These are phyloP conservation scores for Pungitius pungitius DNA, from an alignment of 2,113 vertebrate species.

Conservation along the genomic window DNA sequence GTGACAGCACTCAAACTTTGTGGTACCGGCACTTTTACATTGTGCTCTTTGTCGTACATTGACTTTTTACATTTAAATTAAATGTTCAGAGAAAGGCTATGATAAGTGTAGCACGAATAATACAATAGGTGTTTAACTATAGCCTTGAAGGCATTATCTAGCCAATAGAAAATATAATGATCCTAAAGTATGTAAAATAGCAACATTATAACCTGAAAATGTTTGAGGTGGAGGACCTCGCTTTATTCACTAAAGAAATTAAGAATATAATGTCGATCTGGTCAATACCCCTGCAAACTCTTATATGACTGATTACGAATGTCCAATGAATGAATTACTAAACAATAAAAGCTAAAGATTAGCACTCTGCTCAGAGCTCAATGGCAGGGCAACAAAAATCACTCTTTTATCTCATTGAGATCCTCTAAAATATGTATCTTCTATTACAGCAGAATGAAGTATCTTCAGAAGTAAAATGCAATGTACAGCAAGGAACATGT, in stretches of 20 bases:
- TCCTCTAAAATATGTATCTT: constrained; percentile 34
- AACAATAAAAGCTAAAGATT: constrained; percentile 24
- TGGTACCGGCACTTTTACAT: neutral
- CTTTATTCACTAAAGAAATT: neutral
- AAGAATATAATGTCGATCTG: neutral
- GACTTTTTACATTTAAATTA: neutral
- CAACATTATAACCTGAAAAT: neutral
- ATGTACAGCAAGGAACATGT: constrained; percentile 57
- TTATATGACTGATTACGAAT: neutral
- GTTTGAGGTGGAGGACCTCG: neutral
- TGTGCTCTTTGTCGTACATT: neutral
- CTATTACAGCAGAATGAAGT: constrained; percentile 69
- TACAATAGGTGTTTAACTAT: neutral
- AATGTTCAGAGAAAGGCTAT: neutral
- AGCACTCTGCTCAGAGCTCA: neutral
- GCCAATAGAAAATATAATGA: neutral
- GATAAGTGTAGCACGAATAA: neutral
- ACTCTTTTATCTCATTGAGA: constrained; percentile 13
- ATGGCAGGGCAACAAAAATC: constrained; percentile 12
- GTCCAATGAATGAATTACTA: neutral
- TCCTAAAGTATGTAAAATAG: neutral
- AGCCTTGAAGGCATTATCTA: neutral
- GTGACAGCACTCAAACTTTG: neutral
- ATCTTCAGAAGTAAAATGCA: constrained; percentile 66
- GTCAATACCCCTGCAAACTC: neutral